Evolutionary conservation across 2,888 invertebrate genomes (phyloP).

Genomic region (Eristalinus sepulchralis): DNA sequence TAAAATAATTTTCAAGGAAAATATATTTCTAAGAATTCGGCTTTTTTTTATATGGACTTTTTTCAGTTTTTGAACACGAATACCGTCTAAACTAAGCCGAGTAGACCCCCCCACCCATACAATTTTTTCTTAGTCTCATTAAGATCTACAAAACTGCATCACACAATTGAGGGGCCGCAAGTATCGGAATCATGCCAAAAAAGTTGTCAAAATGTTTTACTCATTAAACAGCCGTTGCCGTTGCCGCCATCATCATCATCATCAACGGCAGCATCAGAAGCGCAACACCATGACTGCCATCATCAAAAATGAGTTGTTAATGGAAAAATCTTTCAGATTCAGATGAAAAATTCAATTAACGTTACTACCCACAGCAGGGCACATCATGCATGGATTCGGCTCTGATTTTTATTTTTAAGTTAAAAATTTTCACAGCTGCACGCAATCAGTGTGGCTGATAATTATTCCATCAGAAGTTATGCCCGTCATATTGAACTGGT

Average conservation of each 20-base stretch:
- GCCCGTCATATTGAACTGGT: constrained; percentile 39
- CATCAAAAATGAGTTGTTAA: constrained; percentile 68
- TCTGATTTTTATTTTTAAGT: constrained; percentile 7
- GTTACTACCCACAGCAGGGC: constrained; percentile 30
- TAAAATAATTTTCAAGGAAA: too few species aligned
- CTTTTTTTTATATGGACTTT: too few species aligned
- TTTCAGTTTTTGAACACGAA: too few species aligned
- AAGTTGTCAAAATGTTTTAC: constrained; percentile 60
- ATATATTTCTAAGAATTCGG: too few species aligned
- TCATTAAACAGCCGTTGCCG: constrained; percentile 55
- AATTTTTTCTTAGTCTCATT: too few species aligned
- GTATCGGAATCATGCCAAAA: too few species aligned
- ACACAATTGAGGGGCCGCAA: too few species aligned
- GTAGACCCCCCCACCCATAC: too few species aligned
- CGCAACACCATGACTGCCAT: constrained; percentile 33
- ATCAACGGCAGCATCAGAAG: constrained; percentile 5
- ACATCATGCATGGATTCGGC: constrained; percentile 6
- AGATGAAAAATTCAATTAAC: constrained; percentile 67
- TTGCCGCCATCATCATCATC: constrained; percentile 27
- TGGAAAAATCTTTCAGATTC: constrained; percentile 62
- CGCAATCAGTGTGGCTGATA: constrained; percentile 8
- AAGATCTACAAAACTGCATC: too few species aligned
- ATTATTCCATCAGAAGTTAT: constrained; percentile 52
- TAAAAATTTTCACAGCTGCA: neutral
- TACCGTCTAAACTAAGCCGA: too few species aligned